Evolutionary conservation across 1,140 invertebrate species (phyloP).

Genomic region (Bombus consobrinus): DNA sequence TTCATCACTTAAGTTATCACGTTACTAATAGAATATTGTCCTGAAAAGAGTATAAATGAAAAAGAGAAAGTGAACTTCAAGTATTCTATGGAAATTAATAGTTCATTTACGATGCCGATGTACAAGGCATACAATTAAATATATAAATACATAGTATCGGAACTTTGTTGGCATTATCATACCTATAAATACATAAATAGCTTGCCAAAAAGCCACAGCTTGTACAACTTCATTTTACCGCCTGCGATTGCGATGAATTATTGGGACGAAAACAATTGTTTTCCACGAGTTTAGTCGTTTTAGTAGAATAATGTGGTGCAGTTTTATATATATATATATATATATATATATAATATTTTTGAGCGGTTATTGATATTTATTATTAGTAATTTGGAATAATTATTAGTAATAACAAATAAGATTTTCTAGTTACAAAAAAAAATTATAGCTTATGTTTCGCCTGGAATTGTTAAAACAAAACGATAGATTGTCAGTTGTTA

Average conservation of each 20-base stretch:
- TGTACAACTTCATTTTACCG: constrained; percentile 17
- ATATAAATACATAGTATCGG: constrained; percentile 36
- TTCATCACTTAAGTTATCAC: constrained; percentile 47
- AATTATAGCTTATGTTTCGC: neutral
- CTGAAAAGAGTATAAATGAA: constrained; percentile 5
- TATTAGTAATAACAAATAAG: constrained; percentile 8
- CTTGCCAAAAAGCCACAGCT: constrained; percentile 21
- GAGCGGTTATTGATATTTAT: constrained; percentile 10
- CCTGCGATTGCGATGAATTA: constrained; percentile 11
- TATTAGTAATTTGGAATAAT: neutral
- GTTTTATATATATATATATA: neutral
- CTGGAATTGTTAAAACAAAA: constrained; percentile 31
- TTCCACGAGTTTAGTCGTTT: constrained; percentile 3
- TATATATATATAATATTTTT: constrained; percentile 8
- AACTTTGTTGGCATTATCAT: constrained; percentile 32
- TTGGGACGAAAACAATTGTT: neutral
- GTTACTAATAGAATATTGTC: constrained; percentile 25
- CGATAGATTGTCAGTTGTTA: constrained; percentile 39
- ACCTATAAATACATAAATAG: constrained; percentile 40
- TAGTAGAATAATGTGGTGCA: constrained; percentile 22
- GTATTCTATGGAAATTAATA: constrained; percentile 14
- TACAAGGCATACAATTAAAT: constrained; percentile 34
- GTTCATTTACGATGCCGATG: constrained; percentile 37
- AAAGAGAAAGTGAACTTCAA: neutral
- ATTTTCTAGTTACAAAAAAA: constrained; percentile 25